Evolutionary conservation across 2,888 invertebrate species (phyloP), one percentile per base, ranked within the genome.

Genomic region (Panzeria rudis): DNA sequence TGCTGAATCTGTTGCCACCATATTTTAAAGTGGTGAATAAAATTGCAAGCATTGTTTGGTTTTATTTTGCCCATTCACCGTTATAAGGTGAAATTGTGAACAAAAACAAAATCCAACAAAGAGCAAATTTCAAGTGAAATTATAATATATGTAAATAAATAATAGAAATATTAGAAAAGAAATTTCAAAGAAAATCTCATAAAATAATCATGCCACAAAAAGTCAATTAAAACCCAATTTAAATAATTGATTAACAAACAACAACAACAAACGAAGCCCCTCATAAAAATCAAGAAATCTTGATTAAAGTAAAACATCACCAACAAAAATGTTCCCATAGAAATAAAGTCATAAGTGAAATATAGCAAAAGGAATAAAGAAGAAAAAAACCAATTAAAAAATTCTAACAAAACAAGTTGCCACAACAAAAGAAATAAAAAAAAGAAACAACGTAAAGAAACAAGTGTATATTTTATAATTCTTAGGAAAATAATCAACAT

Each of bases 391-490:
- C 47, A 78, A 78, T 71, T 78, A 71, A 83, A 79, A 83, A 66
- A 69, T 56, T 13, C 82, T 66, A 79, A 38, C 29, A 79, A 86
- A 75, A 71, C 62, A 44, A 77, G 79, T 68, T 44, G 71, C n/a
- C 64, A 72, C 61, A 54, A 54, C 85, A 61, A 44, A 81, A 68
- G 56, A 54, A 50, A 62, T 35, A 68, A 68, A 86, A 83, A 84
- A 41, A 69, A 73, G 84, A 77, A 83, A 62, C 68, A 79, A 29
- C 29, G n/a, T 50, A 52, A 35, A 69, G 59, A 62, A 76, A 77
- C 80, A 83, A 83, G 83, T 83, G 76, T 69, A 77, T 32, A 79
- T 75, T 71, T 86, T 72, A 69, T 83, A 72, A 79, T 83, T 79
- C 71, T 71, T 69, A 76, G 41, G 29, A 76, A 77, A 76, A 41